Percentiles rank a stretch among this genome's conserved stretches.
phyloP scores from a whole-genome alignment of 2,797 vertebrate species.

The Cercopithecus petaurista region DNA sequence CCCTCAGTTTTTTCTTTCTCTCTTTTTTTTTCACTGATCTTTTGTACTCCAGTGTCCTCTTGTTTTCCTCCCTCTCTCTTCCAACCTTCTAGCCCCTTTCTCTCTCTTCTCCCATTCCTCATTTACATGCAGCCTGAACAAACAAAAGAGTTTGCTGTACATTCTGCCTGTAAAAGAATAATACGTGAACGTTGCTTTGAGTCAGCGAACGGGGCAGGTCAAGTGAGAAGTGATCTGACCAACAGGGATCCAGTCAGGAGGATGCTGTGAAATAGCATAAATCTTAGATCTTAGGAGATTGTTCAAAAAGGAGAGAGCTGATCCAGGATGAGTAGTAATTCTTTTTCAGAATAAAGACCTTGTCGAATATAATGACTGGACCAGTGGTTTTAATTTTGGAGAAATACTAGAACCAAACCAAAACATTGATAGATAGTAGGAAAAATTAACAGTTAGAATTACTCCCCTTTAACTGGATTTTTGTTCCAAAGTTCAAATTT shows the following conservation, averaged over 20 bases:
- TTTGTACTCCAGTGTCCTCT: neutral
- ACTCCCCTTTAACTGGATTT: neutral
- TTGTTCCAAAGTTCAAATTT: neutral
- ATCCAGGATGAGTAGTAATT: neutral
- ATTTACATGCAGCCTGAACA: neutral
- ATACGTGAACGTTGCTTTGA: neutral
- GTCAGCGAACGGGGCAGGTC: neutral
- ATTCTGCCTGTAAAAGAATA: slow-evolving; percentile 31
- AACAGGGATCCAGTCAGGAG: neutral
- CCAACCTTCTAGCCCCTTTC: neutral
- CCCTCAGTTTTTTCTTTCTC: neutral
- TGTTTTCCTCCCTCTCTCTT: neutral
- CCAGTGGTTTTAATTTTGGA: neutral
- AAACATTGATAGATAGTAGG: neutral
- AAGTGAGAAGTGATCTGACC: neutral
- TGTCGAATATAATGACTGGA: neutral
- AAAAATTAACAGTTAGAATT: neutral
- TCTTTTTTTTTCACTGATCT: neutral
- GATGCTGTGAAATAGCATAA: slow-evolving; percentile 31
- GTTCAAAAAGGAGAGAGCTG: neutral
- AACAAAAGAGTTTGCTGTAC: slow-evolving; percentile 34
- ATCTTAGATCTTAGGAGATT: neutral
- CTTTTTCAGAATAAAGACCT: neutral
- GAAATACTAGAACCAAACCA: slow-evolving; percentile 18
- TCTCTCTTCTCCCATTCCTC: neutral